Conservation (phyloP, 2,113 vertebrate species). For the Corvus cornix region DNA sequence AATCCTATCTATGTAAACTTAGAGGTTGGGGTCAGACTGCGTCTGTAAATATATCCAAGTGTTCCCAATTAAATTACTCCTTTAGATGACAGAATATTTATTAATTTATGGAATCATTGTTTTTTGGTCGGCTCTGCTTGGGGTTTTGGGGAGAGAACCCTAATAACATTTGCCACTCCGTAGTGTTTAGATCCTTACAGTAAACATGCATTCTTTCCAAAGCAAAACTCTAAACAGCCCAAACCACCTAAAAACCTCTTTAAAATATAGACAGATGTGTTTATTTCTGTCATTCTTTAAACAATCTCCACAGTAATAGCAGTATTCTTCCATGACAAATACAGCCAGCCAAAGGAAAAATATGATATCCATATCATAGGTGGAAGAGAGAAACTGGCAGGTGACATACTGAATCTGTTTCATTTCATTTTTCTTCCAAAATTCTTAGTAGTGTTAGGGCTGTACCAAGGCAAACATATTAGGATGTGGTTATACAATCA, state of each 20-base stretch:
- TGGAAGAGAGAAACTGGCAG: background rate
- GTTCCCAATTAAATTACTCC: background rate
- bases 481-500: background rate
- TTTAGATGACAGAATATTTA: background rate
- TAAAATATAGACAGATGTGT: background rate
- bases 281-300: background rate
- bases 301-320: background rate
- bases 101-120: background rate
- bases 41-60: background rate
- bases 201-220: background rate
- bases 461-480: background rate
- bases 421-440: background rate
- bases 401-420: background rate
- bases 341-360: background rate
- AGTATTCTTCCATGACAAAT: background rate
- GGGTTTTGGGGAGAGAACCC: background rate
- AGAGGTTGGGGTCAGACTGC: background rate
- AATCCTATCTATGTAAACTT: background rate
- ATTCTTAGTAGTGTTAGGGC: background rate
- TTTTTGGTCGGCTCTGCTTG: background rate
- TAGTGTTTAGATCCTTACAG: background rate
- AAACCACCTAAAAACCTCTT: background rate
- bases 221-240: background rate
- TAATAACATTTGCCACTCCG: background rate
- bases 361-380: background rate